Evolutionary conservation across 2,797 vertebrate species (phyloP), one percentile per base, ranked within the genome.

Genomic region (Peromyscus aztecus): DNA sequence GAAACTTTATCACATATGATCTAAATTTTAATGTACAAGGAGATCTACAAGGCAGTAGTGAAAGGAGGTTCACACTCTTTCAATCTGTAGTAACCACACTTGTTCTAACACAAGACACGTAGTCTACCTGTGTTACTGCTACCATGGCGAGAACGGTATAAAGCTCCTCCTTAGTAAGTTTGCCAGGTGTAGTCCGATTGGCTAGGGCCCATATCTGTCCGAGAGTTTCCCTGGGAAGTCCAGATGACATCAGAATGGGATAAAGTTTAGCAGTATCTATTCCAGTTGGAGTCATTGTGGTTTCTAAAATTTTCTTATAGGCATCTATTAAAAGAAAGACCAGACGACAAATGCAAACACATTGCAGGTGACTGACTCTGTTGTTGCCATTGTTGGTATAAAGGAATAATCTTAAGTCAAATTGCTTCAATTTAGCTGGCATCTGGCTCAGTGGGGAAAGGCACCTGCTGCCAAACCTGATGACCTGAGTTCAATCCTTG

Each of bases 201-300:
- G 99, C 99, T 89, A 99, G 96, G 14, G 99, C 99, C 99, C 99
- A 99, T 96, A 99, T 99, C 97, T 99, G 99, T n/a, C 99, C 99
- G 78, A 99, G 99, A 0, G 99, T 99, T 98, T 99, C 99, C 81
- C 99, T 99, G 97, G 99, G 99, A 98, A 99, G 99, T 34, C 99
- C 99, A 17, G 99, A 99, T 0, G 99, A 99, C 99, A 99, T 99
- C 97, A 99, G 98, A 95, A 99, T 99, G 73, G 99, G 99, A 98
- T 99, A 99, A 86, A 99, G 99, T 97, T 99, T 99, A 96, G 99
- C 99, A 63, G 99, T 99, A 98, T 99, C 99, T 81, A 99, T 99
- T 93, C 99, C 99, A 94, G 99, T 97, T 24, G 99, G 99, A 85
- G 99, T 99, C 99, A 99, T 97, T 93, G 99, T 99, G 96, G 99